Evolutionary conservation across 2,888 invertebrate genomes (phyloP).

Genomic region (Diploptera punctata): DNA sequence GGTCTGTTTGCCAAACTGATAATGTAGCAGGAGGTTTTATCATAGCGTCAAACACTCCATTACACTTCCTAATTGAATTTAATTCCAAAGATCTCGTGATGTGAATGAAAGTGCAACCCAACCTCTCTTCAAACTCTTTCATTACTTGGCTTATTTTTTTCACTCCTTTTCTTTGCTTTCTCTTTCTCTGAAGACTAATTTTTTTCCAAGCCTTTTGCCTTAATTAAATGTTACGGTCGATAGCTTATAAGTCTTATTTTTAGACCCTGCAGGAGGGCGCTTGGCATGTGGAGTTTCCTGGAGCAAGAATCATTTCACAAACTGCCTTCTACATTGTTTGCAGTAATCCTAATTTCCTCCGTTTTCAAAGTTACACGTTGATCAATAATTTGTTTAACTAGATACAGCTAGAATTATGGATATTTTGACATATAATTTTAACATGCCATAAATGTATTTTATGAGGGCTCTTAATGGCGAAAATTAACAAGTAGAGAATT

Average conservation of each 20-base stretch:
- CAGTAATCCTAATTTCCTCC: no score
- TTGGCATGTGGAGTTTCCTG: neutral
- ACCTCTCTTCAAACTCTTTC: constrained; percentile 5
- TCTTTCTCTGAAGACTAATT: constrained; percentile 28
- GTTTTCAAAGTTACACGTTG: no score
- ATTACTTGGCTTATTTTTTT: constrained; percentile 7
- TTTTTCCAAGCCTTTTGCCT: constrained; percentile 33
- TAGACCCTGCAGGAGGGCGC: neutral
- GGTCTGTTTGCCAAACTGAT: neutral
- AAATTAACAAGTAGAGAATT: no score
- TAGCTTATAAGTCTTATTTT: constrained; percentile 3
- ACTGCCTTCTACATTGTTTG: no score
- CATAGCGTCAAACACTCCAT: constrained; percentile 39
- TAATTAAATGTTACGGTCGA: constrained; percentile 41
- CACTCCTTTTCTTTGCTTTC: constrained; percentile 7
- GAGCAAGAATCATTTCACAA: neutral
- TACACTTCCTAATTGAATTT: constrained; percentile 38
- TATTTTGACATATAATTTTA: no score
- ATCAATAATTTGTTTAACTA: no score
- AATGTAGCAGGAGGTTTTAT: constrained; percentile 10
- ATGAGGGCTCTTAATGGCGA: no score
- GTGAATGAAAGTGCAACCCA: constrained; percentile 25
- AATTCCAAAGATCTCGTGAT: constrained; percentile 37
- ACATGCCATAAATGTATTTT: no score
- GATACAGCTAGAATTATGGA: no score